Percentiles rank a stretch among this genome's conserved stretches.
These are phyloP conservation scores for Hipposideros larvatus DNA, from an alignment of 2,797 vertebrate species.

Conservation along the genomic window DNA sequence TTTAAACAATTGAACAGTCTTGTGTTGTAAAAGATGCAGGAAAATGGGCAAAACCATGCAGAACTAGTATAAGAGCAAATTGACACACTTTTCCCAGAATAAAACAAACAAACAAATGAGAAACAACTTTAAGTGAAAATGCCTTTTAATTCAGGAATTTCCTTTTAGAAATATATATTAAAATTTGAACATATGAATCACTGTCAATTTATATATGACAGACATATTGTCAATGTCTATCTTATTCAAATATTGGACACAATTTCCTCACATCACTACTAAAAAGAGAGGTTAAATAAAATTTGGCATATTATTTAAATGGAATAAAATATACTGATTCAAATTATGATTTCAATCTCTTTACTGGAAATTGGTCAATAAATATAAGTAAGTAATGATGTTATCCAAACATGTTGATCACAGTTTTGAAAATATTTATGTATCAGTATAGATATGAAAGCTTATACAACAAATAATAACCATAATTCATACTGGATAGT, in stretches of 20 bases:
- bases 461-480: neutral
- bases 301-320: neutral
- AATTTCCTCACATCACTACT: neutral
- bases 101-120: no score
- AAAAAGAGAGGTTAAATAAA: neutral
- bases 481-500: neutral
- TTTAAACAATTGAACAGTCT: neutral
- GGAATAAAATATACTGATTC: neutral
- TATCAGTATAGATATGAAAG: neutral
- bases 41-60: neutral
- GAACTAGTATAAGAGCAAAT: neutral
- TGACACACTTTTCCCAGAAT: neutral
- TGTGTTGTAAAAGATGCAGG: neutral
- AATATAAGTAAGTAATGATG: neutral
- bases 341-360: neutral
- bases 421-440: neutral
- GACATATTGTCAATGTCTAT: neutral
- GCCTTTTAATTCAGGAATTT: neutral
- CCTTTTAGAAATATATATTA: neutral
- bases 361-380: neutral
- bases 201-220: neutral
- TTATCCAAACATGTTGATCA: neutral
- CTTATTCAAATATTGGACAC: neutral
- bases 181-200: neutral
- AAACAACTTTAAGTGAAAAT: neutral